Evolutionary conservation across 1,140 invertebrate genomes (phyloP).

Genomic region (Panagrolaimus sp.): DNA sequence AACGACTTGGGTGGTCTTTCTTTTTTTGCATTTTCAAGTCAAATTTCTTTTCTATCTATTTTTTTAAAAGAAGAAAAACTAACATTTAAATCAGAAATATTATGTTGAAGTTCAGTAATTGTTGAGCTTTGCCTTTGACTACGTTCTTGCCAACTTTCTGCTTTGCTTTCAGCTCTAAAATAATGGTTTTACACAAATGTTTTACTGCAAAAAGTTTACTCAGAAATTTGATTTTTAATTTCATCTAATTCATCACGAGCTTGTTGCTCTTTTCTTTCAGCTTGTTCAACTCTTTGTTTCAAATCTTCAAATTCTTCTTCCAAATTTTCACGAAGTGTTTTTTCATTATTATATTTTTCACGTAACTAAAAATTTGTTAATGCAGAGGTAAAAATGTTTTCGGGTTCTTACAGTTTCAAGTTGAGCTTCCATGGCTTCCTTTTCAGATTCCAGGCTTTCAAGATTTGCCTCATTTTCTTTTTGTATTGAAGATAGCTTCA

Average conservation of each 20-base stretch:
- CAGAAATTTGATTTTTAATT: not conserved
- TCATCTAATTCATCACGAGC: slow-evolving; percentile 6
- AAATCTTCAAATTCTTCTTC: slow-evolving; percentile 22
- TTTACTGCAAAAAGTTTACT: not conserved
- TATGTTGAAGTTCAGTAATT: slow-evolving; percentile 26
- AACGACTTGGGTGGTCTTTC: no score
- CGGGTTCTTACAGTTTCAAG: slow-evolving; percentile 22
- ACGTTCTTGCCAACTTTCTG: slow-evolving; percentile 1
- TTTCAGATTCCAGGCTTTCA: slow-evolving; percentile 42
- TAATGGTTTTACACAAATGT: not conserved
- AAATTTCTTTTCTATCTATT: no score
- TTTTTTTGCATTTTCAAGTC: not conserved
- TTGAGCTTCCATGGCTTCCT: slow-evolving; percentile 27
- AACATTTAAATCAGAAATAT: slow-evolving; percentile 28
- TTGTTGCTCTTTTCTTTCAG: not conserved
- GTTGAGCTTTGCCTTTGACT: slow-evolving; percentile 1
- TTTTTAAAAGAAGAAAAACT: not conserved
- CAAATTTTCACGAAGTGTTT: slow-evolving; percentile 16
- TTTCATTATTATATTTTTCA: slow-evolving; percentile 18
- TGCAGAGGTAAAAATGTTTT: not conserved
- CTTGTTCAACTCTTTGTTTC: not conserved
- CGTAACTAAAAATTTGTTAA: slow-evolving; percentile 11
- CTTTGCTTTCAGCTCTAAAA: slow-evolving; percentile 4
- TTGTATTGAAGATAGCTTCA: slow-evolving; percentile 44
- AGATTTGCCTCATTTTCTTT: slow-evolving; percentile 37